Evolutionary conservation across 2,113 vertebrate genomes (phyloP), one percentile per base, ranked within the genome.

Genomic region (Tenebrosternarchus preto): DNA sequence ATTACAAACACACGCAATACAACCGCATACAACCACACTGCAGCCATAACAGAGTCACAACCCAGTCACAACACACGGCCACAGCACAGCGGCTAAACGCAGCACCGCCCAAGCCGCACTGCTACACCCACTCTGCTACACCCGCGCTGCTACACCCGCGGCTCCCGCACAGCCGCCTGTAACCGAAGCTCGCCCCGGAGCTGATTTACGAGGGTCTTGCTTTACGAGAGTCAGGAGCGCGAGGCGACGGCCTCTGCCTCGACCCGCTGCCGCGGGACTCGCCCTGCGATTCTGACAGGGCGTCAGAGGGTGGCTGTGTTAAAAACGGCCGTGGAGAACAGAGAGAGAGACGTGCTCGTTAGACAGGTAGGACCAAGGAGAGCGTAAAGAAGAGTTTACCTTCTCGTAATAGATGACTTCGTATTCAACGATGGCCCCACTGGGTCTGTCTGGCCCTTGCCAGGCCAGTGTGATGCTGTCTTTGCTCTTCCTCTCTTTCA

Each of bases 401-500:
- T 95, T 95, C 88, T 95, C 94, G 61, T 94, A 95, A 84, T 94
- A 95, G 87, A 94, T 93, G 74, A 95, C 92, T 87, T 95, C 93
- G 85, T 95, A 95, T 82, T 94, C 93, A 81, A 94, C 90, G 17
- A 94, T 93, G 19, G 79, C 91, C 59, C 93, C 93, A 5, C 90
- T 93, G 77, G 93, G 90, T 84, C 92, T 90, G 82, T 93, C 90
- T 1, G 93, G 94, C 71, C 91, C 94, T 86, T 94, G 92, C 91
- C 93, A 94, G 63, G 93, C 92, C 86, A 95, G 91, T 63, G 94
- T 95, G 85, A 95, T 90, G 5, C 93, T 95, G 88, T 94, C 93
- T 87, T 93, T 94, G 85, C 93, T 94, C 84, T 90, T 90, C 82
- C 93, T 91, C 83, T 95, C 94, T 81, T 95, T 95, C 84, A 94